Conservation (phyloP, 2,797 vertebrate genomes). For the Ambastaia sidthimunki region DNA sequence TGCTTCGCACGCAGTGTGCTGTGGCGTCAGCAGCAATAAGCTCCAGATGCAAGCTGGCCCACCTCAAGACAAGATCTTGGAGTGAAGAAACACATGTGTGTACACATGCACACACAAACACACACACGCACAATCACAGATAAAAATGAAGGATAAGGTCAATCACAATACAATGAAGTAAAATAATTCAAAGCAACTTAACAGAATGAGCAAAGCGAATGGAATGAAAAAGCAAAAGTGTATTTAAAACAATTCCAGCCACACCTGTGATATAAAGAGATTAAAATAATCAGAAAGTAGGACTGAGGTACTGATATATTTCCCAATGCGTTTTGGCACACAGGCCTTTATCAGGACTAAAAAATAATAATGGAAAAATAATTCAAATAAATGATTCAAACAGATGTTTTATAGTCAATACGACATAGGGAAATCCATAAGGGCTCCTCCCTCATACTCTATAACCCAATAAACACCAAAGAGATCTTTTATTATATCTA, state of each 20-base stretch:
- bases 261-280: too few species aligned
- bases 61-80: constrained; percentile 74
- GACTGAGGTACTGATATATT: too few species aligned
- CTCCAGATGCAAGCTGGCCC: constrained; percentile 82
- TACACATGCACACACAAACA: constrained; percentile 25
- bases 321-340: too few species aligned
- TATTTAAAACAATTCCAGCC: too few species aligned
- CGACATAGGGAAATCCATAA: not conserved
- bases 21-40: constrained; percentile 83
- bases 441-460: not conserved
- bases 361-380: constrained; percentile 13
- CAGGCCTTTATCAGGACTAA: too few species aligned
- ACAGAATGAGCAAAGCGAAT: too few species aligned
- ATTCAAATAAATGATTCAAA: constrained; percentile 4
- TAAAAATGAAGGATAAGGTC: not conserved
- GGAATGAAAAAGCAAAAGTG: too few species aligned
- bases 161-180: not conserved
- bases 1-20: constrained; percentile 71
- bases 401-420: constrained; percentile 2
- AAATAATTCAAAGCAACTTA: not conserved
- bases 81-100: constrained; percentile 74
- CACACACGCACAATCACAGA: constrained; percentile 13
- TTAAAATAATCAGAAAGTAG: too few species aligned
- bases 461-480: not conserved
- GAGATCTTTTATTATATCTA: not conserved